Evolutionary conservation across 2,888 invertebrate genomes (phyloP).

Genomic region (Ceraclea dissimilis): DNA sequence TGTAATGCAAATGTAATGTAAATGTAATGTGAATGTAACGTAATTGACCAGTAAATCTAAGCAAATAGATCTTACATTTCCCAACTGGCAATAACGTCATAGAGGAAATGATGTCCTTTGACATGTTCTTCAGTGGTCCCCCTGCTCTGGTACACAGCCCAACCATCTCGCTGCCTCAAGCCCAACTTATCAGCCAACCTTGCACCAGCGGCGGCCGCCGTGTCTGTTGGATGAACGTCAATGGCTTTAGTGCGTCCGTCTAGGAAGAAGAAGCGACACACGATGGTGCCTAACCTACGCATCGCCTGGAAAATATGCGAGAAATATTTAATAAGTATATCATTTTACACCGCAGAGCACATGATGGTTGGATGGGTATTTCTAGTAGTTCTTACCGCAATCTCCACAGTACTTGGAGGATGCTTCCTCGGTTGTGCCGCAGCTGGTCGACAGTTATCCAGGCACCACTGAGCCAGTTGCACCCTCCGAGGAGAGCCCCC

Average conservation of each 20-base stretch:
- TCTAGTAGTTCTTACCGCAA: conserved; percentile 57
- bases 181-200: conserved; percentile 85
- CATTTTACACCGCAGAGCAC: no score
- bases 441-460: conserved; percentile 85
- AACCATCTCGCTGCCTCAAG: conserved; percentile 73
- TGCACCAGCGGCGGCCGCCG: conserved; percentile 82
- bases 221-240: conserved; percentile 91
- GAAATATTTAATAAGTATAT: neutral
- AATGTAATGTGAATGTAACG: no score
- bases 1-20: no score
- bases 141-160: conserved; percentile 90
- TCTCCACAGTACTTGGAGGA: conserved; percentile 88
- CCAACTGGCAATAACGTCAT: conserved; percentile 93
- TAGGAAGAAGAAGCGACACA: conserved; percentile 89
- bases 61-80: conserved; percentile 75
- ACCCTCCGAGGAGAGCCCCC: conserved; percentile 35
- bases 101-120: conserved; percentile 82
- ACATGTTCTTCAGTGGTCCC: conserved; percentile 86
- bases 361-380: no score
- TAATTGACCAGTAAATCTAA: no score
- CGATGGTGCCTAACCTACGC: conserved; percentile 83
- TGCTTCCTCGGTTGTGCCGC: conserved; percentile 72
- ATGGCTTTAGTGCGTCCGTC: conserved; percentile 93
- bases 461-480: conserved; percentile 90
- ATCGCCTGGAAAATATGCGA: conserved; percentile 63